Conservation (phyloP, 64 coral and sea anemone genomes). For the Orbicella faveolata region DNA sequence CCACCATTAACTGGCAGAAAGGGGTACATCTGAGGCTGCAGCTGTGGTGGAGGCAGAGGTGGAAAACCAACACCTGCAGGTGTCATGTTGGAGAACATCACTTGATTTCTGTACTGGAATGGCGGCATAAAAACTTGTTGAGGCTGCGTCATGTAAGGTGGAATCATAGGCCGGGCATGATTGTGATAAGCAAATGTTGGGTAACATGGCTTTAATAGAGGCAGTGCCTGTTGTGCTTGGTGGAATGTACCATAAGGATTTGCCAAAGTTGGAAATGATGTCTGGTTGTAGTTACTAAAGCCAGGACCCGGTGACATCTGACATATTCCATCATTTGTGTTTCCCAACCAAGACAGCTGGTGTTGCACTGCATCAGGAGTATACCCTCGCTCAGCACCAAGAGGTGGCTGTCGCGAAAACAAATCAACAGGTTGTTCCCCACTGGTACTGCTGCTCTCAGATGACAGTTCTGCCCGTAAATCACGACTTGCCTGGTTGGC, state of each 20-base stretch:
- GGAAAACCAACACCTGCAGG: slow-evolving; percentile 9
- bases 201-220: slow-evolving; percentile 2
- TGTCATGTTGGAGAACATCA: background rate
- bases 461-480: slow-evolving; percentile 21
- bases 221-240: slow-evolving; percentile 3
- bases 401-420: slow-evolving; percentile 30
- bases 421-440: background rate
- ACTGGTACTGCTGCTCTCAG: slow-evolving; percentile 34
- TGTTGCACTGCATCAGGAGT: slow-evolving; percentile 21
- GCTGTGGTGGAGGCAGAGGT: background rate
- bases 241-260: slow-evolving; percentile 15
- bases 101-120: slow-evolving; percentile 26
- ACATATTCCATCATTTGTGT: background rate
- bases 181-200: slow-evolving; percentile 5
- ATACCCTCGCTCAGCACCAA: slow-evolving; percentile 14
- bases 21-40: slow-evolving; percentile 7
- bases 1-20: background rate
- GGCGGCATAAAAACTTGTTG: background rate
- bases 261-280: background rate
- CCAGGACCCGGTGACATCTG: background rate
- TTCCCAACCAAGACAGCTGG: background rate
- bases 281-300: background rate
- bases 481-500: background rate
- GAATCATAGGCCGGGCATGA: background rate
- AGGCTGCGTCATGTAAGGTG: background rate